Evolutionary conservation across 2,888 invertebrate species (phyloP).

Genomic region (Caenorhabditis angaria): DNA sequence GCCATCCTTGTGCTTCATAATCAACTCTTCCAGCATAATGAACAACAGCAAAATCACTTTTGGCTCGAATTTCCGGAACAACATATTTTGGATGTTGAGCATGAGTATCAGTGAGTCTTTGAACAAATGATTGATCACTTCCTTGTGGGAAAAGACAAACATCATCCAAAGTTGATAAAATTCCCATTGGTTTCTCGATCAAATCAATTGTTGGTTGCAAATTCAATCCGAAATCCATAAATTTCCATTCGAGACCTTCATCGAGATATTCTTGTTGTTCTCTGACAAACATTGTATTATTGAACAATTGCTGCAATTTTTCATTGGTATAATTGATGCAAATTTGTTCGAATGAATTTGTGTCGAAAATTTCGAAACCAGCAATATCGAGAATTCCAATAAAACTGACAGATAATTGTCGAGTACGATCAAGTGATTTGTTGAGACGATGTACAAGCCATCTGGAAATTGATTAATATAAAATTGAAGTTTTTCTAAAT

Average conservation of each 20-base stretch:
- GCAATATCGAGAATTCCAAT: constrained; percentile 99
- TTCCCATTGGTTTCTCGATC: constrained; percentile 99
- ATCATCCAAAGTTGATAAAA: constrained; percentile 96
- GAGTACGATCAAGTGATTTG: constrained; percentile 91
- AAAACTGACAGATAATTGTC: constrained; percentile 96
- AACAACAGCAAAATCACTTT: constrained; percentile 87
- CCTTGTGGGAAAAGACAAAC: constrained; percentile 99
- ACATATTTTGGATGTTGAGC: constrained; percentile 95
- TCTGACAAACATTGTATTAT: constrained; percentile 99
- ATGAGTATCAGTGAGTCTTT: constrained; percentile 92
- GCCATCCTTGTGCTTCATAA: constrained; percentile 95
- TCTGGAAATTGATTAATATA: constrained; percentile 74
- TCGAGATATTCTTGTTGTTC: constrained; percentile 87
- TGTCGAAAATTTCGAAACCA: constrained; percentile 77
- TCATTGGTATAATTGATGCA: constrained; percentile 99
- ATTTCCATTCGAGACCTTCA: constrained; percentile 99
- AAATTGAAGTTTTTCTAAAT: neutral
- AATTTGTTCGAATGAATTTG: constrained; percentile 97
- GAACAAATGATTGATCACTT: constrained; percentile 96
- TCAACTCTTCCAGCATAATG: constrained; percentile 79
- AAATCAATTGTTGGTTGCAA: constrained; percentile 97
- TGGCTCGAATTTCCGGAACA: constrained; percentile 74
- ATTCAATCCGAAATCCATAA: constrained; percentile 98
- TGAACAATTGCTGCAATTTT: constrained; percentile 97
- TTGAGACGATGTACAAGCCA: constrained; percentile 60